Evolutionary conservation across 1,140 invertebrate species (phyloP), one percentile per base, ranked within the genome.

Genomic region (Nasonia longicornis): DNA sequence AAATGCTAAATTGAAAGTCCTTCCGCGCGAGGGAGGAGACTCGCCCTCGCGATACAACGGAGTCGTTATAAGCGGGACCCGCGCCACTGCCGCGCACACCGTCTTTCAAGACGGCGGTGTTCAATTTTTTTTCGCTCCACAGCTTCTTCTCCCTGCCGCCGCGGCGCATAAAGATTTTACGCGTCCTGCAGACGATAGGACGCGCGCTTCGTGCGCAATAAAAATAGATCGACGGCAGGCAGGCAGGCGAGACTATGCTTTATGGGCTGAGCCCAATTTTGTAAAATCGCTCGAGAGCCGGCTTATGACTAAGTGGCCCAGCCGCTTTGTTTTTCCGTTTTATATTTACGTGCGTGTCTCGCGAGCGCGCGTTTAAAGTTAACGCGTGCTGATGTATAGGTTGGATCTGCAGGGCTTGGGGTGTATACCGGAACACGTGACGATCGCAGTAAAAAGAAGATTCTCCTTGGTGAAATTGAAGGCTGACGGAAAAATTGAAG

Each of bases 1-100:
- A 90, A 91, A 91, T 88, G 86, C 88, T 86, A 90, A 90, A 90
- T 90, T 90, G 88, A 89, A 90, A 90, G 88, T 89, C 88, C 85
- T 71, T 75, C 1, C 22, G 45, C 42, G 58, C 26, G 45, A 45
- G 72, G 31, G 69, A 26, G 16, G 26, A 48, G 52, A 20, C 6
- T 42, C 52, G 52, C 66, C 66, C 31, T 72, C 48, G 48, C 48
- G 72, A 58, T 58, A 58, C 52, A n/a, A 20, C 52, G 20, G 52
- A 58, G 52, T 58, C 52, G 52, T 58, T 58, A 58, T 58, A 58
- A 58, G 52, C 52, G 20, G 16, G 6, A 58, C 52, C 20, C 52
- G 52, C 26, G 26, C 10, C 2, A 29, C 64, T n/a, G 1, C 64
- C 20, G 63, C 10, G 64, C 10, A 2, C 22, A 12, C n/a, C 45